These are phyloP conservation scores for Desmodus rotundus DNA, from an alignment of 2,113 vertebrate genomes.

Conservation along the genomic window DNA sequence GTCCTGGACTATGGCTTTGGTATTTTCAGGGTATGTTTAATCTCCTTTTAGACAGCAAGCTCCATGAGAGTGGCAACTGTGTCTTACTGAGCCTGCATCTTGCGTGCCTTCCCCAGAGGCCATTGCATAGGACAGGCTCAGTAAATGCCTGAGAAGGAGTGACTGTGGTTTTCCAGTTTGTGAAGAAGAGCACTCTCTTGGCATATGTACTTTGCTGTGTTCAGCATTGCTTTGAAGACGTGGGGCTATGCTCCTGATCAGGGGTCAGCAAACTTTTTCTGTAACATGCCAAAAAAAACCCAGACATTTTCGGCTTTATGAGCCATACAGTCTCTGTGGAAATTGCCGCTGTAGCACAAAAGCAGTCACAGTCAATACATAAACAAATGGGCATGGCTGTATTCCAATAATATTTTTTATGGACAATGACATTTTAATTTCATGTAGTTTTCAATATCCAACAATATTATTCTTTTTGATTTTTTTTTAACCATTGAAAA, in stretches of 20 bases:
- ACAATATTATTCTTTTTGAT: not conserved
- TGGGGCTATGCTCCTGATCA: not conserved
- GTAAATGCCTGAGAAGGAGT: not conserved
- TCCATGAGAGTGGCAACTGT: not conserved
- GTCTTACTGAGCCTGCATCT: not conserved
- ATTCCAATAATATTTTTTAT: not conserved
- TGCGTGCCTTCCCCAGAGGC: not conserved
- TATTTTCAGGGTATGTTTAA: not conserved
- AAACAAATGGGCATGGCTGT: not conserved
- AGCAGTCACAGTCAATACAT: not conserved
- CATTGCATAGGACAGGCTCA: not conserved
- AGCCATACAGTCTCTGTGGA: not conserved
- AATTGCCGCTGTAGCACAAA: not conserved
- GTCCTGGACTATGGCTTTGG: not conserved
- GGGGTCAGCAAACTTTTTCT: not conserved
- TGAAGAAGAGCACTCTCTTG: not conserved
- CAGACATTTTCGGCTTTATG: not conserved
- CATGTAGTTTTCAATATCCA: not conserved
- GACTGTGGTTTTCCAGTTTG: not conserved
- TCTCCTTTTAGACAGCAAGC: not conserved
- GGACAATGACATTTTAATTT: not conserved
- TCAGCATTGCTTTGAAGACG: not conserved
- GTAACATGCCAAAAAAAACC: not conserved
- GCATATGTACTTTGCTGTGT: not conserved
- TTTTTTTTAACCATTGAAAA: slow-evolving; percentile 11